Conservation (phyloP, 1,140 invertebrate species). For the Melitaea cinxia region DNA sequence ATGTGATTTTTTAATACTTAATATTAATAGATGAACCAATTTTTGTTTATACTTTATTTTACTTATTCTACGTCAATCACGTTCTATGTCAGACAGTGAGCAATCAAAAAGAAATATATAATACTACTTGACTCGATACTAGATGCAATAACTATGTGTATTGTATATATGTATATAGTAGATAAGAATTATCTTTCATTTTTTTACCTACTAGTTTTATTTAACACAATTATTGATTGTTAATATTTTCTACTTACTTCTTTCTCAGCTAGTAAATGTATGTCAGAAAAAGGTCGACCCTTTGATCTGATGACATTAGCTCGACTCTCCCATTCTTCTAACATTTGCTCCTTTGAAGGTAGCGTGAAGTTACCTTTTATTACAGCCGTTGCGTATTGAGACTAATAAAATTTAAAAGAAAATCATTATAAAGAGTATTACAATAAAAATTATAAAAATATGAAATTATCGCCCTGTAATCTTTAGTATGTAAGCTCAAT, state of each 20-base stretch:
- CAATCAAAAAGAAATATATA: too few relatives aligned
- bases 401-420: constrained; percentile 40
- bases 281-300: constrained; percentile 52
- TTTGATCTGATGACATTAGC: constrained; percentile 47
- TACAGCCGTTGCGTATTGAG: constrained; percentile 61
- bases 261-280: constrained; percentile 64
- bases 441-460: neutral
- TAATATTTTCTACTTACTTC: constrained; percentile 47
- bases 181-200: too few relatives aligned
- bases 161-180: too few relatives aligned
- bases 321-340: constrained; percentile 62
- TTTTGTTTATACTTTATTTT: too few relatives aligned
- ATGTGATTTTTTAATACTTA: too few relatives aligned
- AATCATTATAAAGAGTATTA: constrained; percentile 2
- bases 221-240: neutral
- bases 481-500: too few relatives aligned
- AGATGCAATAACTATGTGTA: too few relatives aligned
- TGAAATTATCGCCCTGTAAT: too few relatives aligned
- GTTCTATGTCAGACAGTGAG: too few relatives aligned
- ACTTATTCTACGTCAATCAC: too few relatives aligned
- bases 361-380: constrained; percentile 68
- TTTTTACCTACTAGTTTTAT: neutral
- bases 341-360: constrained; percentile 61
- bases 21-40: too few relatives aligned
- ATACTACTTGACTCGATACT: too few relatives aligned